Base-by-base conservation (phyloP, 2,888 invertebrate species). In the Pammene fasciana region DNA sequence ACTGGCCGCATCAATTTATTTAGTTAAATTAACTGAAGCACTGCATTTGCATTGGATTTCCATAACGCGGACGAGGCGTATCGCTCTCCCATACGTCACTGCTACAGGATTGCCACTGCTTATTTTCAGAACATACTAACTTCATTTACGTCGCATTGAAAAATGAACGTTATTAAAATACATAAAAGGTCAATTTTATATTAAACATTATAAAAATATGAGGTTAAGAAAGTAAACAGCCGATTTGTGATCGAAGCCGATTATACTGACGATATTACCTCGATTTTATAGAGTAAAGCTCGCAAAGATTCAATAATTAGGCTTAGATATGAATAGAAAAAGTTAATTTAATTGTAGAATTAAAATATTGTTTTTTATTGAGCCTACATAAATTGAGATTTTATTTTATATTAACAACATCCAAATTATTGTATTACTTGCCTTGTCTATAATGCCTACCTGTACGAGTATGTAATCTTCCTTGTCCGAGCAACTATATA, bases 11-110 rank as follows among this genome's bases (percentile, higher is more conserved):
- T 86, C 88, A 83, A 90, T 91, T 88, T 90, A 92, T 92, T 92
- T 89, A 86, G 88, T 88, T 90, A 89, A 90, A 90, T 91, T 90
- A 92, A 90, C 88, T 83, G 85, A 82, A 82, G 84, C 84, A 82
- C 83, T 83, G 82, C 86, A 92, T 93, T 92, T 92, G 92, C 92
- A 92, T 92, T 86, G 85, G 82, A 92, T 92, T 90, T 91, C 90
- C 92, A 92, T 93, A 92, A 87, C 86, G 86, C 81, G 76, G 82
- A 73, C 79, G 84, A 76, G 86, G 84, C 85, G 89, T 91, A 90
- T 90, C 92, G 83, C 77, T 76, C 70, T 80, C 78, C 84, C 87
- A 90, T 92, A 92, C 91, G 89, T 92, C 92, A 92, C 90, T 89
- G 87, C 87, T 87, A 87, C 81, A 77, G 78, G 75, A 52, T 41